Evolutionary conservation across 2,113 vertebrate genomes (phyloP), one percentile per base, ranked within the genome.

Genomic region (Phrynosoma platyrhinos): DNA sequence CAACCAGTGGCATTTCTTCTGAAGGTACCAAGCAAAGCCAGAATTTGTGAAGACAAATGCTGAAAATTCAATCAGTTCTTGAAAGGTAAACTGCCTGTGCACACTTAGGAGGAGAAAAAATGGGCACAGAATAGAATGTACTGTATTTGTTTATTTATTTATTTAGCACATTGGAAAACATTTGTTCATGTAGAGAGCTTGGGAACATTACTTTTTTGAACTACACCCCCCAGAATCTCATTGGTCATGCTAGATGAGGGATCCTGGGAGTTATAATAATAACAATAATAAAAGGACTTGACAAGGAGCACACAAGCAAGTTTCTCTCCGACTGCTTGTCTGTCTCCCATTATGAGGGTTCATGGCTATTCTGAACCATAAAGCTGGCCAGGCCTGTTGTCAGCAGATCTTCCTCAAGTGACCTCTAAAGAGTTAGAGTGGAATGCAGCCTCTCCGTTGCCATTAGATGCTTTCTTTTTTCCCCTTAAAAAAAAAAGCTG

Each of bases 371-470:
- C 25, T 10, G 80, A 76, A 75, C 21, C 42, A 32, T 83, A 77
- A 58, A 87, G 55, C 42, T 87, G 79, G 81, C 72, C n/a, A 78
- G 80, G 74, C 7, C 55, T 66, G 58, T 85, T 79, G 75, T 79
- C 84, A 86, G 81, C 74, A 83, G 42, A 8, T 23, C 62, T 66
- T 47, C 81, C 62, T 21, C 81, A 83, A 83, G 64, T 71, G 85
- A 27, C 77, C 66, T 80, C 66, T 80, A 72, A 87, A 80, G 42
- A 71, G 14, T 71, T 58, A 80, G 74, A 13, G n/a, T 69, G 23
- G 72, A 83, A 77, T 83, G 62, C 47, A 69, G 42, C 9, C 62
- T 58, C 74, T 62, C n/a, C 21, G 5, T 88, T 16, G 13, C 74
- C 62, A 69, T 20, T 80, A 77, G 66, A 69, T 53, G 23, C 20